Conservation (phyloP, 2,113 vertebrate species). For the Chaetorhynchus papuensis region DNA sequence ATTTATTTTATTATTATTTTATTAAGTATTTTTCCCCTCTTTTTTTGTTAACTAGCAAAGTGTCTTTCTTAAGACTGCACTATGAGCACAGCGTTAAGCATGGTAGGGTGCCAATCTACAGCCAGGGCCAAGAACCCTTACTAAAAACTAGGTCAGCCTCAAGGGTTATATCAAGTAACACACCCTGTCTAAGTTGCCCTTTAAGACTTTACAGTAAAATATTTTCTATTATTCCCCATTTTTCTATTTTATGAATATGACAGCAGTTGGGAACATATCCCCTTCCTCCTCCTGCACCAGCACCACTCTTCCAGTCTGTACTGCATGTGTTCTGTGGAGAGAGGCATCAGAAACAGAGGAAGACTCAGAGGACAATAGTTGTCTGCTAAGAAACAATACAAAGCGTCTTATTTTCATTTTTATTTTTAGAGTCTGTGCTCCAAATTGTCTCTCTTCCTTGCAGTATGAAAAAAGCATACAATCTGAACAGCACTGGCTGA, state of each 20-base stretch:
- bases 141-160: neutral
- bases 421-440: neutral
- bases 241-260: neutral
- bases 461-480: neutral
- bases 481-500: neutral
- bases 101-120: neutral
- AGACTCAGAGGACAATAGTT: neutral
- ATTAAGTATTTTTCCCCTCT: fast-evolving
- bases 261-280: neutral
- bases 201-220: neutral
- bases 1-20: neutral
- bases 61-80: neutral
- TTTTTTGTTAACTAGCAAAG: neutral
- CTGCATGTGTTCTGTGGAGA: neutral
- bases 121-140: neutral
- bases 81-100: neutral
- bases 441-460: neutral
- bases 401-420: neutral
- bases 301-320: neutral
- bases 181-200: neutral
- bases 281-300: neutral
- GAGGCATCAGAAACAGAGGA: neutral
- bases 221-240: neutral
- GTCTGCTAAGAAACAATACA: neutral
- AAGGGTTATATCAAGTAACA: neutral